Percentiles rank a stretch among this genome's conserved stretches.
phyloP scores from a whole-genome alignment of 1,140 invertebrate genomes.

The Heliothis virescens region DNA sequence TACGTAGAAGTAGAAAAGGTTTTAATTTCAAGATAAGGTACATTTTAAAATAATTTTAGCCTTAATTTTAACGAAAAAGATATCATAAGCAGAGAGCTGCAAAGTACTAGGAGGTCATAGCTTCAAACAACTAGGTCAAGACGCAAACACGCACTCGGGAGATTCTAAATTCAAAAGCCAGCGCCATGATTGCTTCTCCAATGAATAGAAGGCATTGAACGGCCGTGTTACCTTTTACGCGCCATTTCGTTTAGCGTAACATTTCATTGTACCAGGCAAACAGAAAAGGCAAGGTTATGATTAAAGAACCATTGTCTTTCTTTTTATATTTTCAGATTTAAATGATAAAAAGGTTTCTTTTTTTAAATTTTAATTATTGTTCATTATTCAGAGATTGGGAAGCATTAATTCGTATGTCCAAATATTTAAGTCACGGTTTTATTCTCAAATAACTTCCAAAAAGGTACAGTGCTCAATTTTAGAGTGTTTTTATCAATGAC shows the following conservation, averaged over 20 bases:
- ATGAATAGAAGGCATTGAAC: constrained; percentile 34
- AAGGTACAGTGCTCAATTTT: neutral
- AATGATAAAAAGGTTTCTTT: neutral
- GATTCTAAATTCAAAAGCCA: constrained; percentile 44
- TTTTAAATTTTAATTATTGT: constrained; percentile 5
- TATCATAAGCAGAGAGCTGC: constrained; percentile 2
- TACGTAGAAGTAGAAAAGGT: no score
- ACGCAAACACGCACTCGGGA: constrained; percentile 44
- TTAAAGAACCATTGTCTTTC: constrained; percentile 8
- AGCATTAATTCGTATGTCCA: neutral
- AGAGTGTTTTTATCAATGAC: no score
- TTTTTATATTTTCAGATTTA: constrained; percentile 4
- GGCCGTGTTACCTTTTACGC: constrained; percentile 26
- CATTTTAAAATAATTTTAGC: neutral
- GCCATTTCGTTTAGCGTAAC: constrained; percentile 28
- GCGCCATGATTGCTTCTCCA: constrained; percentile 39
- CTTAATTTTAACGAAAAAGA: constrained; percentile 12
- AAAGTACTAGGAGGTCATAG: constrained; percentile 31
- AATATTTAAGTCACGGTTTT: neutral
- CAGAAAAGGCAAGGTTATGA: constrained; percentile 15
- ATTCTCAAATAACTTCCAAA: neutral
- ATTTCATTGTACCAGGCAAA: constrained; percentile 28
- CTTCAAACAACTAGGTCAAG: constrained; percentile 48
- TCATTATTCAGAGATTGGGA: neutral
- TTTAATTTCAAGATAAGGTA: neutral